Base-by-base conservation (phyloP, 2,797 vertebrate genomes). In the Cephalopachus bancanus region DNA sequence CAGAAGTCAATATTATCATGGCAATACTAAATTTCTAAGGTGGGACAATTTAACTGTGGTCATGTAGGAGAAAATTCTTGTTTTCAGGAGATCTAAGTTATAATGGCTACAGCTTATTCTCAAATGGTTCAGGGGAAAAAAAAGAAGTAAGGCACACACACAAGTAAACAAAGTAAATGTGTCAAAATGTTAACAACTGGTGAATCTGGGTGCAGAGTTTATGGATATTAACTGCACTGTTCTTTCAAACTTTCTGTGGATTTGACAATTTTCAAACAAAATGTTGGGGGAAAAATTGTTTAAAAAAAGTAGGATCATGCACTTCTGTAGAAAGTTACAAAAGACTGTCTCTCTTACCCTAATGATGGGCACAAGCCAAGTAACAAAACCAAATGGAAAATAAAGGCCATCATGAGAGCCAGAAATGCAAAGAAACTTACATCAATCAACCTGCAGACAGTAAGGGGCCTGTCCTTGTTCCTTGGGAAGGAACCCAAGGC, bases 401-500 rank as follows among this genome's bases (percentile, higher is more conserved):
- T 30, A 51, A 60, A 37, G 69, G 62, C 9, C n/a, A 57, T 26
- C 62, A n/a, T 7, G 11, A 65, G 24, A 78, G 53, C 26, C 0
- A 11, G 78, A n/a, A 53, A n/a, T 16, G 12, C 72, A 83, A 55
- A 94, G 65, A 67, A 33, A 24, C 24, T 57, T 17, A 16, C 60
- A 55, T 19, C 12, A 72, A 26, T 33, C 53, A 44, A 12, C 12
- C 0, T 10, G 24, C 3, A 17, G 26, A 55, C 9, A 5, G 59
- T 0, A 0, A 0, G 6, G 59, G 65, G 57, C 49, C 30, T 16
- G 44, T 7, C 64, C 10, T 1, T 0, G 33, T 7, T 37, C 37
- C 37, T 37, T 37, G 65, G 24, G 28, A 44, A 37, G 4, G 37
- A n/a, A 33, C 14, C 22, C 2, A 0, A 0, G 9, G 15, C 1